Conservation (phyloP, 2,888 invertebrate genomes). For the Cactoblastis cactorum region DNA sequence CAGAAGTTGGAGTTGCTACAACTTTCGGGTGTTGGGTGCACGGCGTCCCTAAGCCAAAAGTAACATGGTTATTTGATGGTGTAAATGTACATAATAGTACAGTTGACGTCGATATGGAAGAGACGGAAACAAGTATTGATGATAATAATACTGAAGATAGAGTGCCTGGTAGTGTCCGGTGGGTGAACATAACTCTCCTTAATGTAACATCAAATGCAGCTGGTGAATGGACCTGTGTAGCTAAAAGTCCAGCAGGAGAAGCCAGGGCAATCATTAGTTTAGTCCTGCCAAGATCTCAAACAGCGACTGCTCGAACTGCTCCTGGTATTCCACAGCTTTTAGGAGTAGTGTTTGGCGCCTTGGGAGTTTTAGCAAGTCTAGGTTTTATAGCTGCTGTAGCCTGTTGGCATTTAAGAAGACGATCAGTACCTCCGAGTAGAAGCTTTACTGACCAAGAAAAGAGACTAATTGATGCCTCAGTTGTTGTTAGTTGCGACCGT, state of each 20-base stretch:
- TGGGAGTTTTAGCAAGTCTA: conserved; percentile 84
- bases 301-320: conserved; percentile 88
- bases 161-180: conserved; percentile 77
- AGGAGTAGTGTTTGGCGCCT: conserved; percentile 86
- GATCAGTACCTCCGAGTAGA: conserved; percentile 82
- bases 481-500: conserved; percentile 81
- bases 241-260: conserved; percentile 83
- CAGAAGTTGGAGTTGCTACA: conserved; percentile 90
- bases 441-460: conserved; percentile 94
- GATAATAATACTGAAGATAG: conserved; percentile 59
- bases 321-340: conserved; percentile 86
- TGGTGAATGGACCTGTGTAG: conserved; percentile 91
- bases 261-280: conserved; percentile 81
- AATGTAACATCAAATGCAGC: conserved; percentile 91
- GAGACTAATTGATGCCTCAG: conserved; percentile 88
- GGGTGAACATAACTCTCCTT: conserved; percentile 90
- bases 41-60: conserved; percentile 90
- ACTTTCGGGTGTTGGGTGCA: conserved; percentile 89
- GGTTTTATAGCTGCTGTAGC: conserved; percentile 78
- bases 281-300: conserved; percentile 78
- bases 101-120: conserved; percentile 71
- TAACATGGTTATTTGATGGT: conserved; percentile 91
- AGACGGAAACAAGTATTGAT: conserved; percentile 61
- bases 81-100: conserved; percentile 66
- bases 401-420: conserved; percentile 84